phyloP scores from a whole-genome alignment of 2,113 vertebrate species.

The Gadus chalcogrammus region DNA sequence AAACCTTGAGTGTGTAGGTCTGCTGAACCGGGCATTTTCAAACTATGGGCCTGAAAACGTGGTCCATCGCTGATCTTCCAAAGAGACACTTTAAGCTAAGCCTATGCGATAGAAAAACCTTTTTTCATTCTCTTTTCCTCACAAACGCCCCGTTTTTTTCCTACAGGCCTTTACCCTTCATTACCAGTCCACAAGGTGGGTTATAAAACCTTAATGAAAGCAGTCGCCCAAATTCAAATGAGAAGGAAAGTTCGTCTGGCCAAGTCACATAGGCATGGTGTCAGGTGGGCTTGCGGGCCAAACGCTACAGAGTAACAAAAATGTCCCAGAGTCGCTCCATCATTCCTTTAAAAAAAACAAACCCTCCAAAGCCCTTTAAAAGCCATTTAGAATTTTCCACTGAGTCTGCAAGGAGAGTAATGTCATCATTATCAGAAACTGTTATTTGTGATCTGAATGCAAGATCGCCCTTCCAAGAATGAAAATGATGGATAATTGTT shows the following conservation, averaged over 20 bases:
- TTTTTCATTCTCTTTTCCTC: constrained; percentile 36
- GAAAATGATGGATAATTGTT: constrained; percentile 24
- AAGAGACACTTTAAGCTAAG: constrained; percentile 18
- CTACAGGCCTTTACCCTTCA: constrained; percentile 11
- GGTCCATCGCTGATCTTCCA: constrained; percentile 36
- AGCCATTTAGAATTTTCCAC: constrained; percentile 11
- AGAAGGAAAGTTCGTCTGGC: constrained; percentile 47
- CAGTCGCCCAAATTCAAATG: constrained; percentile 34
- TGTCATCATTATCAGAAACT: constrained; percentile 23
- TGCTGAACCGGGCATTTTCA: constrained; percentile 19
- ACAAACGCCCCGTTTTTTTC: constrained; percentile 34
- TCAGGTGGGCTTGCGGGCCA: constrained; percentile 47
- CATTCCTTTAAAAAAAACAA: constrained; percentile 7
- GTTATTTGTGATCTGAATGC: constrained; percentile 12
- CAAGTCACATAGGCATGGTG: constrained; percentile 36
- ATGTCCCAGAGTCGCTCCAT: constrained; percentile 16
- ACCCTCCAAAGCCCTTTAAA: constrained; percentile 22
- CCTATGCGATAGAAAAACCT: constrained; percentile 30
- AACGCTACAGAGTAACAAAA: constrained; percentile 44
- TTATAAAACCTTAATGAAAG: constrained; percentile 46
- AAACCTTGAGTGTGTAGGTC: no score
- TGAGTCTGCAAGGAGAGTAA: constrained; percentile 16
- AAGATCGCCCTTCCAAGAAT: constrained; percentile 9
- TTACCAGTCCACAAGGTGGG: constrained; percentile 24
- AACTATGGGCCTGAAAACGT: constrained; percentile 6